phyloP scores from a whole-genome alignment of 2,113 vertebrate species.

The Channa maculata region DNA sequence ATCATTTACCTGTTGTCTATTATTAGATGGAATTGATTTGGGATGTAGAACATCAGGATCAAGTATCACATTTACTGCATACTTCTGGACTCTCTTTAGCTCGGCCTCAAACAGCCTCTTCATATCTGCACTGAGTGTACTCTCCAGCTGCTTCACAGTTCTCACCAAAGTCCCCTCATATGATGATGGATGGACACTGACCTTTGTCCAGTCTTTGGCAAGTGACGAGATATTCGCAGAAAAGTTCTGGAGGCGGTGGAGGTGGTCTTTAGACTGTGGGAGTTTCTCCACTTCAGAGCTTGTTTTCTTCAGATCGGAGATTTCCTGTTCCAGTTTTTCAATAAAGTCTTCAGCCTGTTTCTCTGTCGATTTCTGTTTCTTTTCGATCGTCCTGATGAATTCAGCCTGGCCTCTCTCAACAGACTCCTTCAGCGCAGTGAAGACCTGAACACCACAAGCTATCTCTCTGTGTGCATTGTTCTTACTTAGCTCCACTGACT shows the following conservation, averaged over 20 bases:
- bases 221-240: neutral
- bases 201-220: slow-evolving; percentile 11
- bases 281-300: slow-evolving; percentile 15
- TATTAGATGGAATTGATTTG: too few relatives aligned
- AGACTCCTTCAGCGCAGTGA: slow-evolving; percentile 2
- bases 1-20: neutral
- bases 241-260: slow-evolving; percentile 8
- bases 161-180: slow-evolving; percentile 12
- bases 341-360: slow-evolving; percentile 32
- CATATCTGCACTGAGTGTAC: neutral
- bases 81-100: slow-evolving; percentile 10
- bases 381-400: neutral
- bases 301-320: slow-evolving; percentile 18
- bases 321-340: slow-evolving; percentile 30
- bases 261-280: slow-evolving; percentile 2
- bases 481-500: slow-evolving; percentile 12
- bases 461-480: slow-evolving; percentile 4
- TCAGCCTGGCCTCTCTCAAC: slow-evolving; percentile 5
- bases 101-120: neutral
- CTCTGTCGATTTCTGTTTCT: slow-evolving; percentile 10
- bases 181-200: slow-evolving; percentile 4
- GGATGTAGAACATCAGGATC: slow-evolving; percentile 13
- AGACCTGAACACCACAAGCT: neutral
- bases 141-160: slow-evolving; percentile 18
- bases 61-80: slow-evolving; percentile 11